A percentile compares a stretch with the other conserved stretches of the same genome.
Evolutionary conservation across 2,797 vertebrate species (phyloP).

Genomic region (Chloroceryle inda): DNA sequence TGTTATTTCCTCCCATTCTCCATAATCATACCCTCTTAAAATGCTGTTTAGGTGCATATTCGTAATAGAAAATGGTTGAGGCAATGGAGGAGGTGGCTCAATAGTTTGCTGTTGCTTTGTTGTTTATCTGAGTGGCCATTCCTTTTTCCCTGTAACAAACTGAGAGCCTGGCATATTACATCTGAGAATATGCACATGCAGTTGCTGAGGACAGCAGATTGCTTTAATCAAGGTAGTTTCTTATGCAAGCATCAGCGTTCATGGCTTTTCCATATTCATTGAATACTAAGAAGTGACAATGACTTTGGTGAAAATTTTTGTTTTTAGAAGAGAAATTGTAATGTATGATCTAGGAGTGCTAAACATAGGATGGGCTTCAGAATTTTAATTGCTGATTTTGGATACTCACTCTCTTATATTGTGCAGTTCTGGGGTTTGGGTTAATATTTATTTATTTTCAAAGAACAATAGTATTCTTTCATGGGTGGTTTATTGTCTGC

Average conservation of each 20-base stretch:
- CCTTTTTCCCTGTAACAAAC: not conserved
- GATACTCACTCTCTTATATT: not conserved
- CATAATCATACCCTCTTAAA: not conserved
- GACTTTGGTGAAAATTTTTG: not conserved
- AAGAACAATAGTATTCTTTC: not conserved
- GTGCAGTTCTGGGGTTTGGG: not conserved
- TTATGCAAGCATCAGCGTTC: not conserved
- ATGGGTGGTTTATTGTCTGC: not conserved
- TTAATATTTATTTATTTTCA: not conserved
- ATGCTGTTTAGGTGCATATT: not conserved
- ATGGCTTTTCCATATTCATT: not conserved
- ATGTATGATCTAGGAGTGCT: not conserved
- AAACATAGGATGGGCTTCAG: not conserved
- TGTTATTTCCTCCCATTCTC: not conserved
- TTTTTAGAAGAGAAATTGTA: not conserved
- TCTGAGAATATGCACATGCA: not conserved
- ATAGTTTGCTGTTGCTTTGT: not conserved
- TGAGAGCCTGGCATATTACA: not conserved
- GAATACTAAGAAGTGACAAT: not conserved
- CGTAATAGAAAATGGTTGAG: not conserved
- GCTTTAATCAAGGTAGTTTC: slow-evolving; percentile 9
- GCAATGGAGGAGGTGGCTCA: not conserved
- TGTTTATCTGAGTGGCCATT: not conserved
- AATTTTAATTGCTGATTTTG: not conserved
- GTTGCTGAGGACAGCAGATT: slow-evolving; percentile 22